Percentiles rank a stretch among this genome's conserved stretches.
phyloP scores from a whole-genome alignment of 2,888 invertebrate species.

The Lycophotia porphyrea region DNA sequence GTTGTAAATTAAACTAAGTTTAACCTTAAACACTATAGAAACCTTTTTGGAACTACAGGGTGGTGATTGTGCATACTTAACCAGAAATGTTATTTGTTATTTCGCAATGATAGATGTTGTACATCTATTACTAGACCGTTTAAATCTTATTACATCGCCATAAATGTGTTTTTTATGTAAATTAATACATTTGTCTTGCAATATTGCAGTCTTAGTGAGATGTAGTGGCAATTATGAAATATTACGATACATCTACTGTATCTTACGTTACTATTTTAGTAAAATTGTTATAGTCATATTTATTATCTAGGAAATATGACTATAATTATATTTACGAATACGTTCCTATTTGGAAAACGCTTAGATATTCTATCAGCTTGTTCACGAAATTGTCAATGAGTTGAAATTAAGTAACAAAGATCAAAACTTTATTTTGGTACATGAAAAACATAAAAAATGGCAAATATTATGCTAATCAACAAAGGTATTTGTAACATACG shows the following conservation, averaged over 20 bases:
- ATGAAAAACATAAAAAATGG: not conserved
- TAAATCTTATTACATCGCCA: slow-evolving; percentile 42
- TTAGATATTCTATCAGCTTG: not conserved
- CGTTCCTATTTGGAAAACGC: not conserved
- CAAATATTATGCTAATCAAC: not conserved
- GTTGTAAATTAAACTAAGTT: not conserved
- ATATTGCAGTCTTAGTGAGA: slow-evolving; percentile 35
- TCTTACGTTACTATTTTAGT: not conserved
- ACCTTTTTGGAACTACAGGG: not conserved
- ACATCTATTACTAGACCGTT: slow-evolving; percentile 36
- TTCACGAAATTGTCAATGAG: not conserved
- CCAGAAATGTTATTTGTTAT: slow-evolving; percentile 9
- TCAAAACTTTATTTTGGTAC: not conserved
- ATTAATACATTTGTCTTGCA: slow-evolving; percentile 46
- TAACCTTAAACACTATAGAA: not conserved
- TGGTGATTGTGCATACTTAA: not conserved
- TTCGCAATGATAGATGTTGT: slow-evolving; percentile 37
- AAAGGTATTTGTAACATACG: not conserved
- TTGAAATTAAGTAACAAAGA: not conserved
- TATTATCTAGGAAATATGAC: too few relatives aligned
- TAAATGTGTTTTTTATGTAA: slow-evolving; percentile 54
- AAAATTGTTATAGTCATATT: not conserved
- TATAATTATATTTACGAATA: not conserved
- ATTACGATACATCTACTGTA: slow-evolving; percentile 22
- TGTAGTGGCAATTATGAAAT: slow-evolving; percentile 41